Evolutionary conservation across 1,140 invertebrate genomes (phyloP), one percentile per base, ranked within the genome.

Genomic region (Subanguina moxae): DNA sequence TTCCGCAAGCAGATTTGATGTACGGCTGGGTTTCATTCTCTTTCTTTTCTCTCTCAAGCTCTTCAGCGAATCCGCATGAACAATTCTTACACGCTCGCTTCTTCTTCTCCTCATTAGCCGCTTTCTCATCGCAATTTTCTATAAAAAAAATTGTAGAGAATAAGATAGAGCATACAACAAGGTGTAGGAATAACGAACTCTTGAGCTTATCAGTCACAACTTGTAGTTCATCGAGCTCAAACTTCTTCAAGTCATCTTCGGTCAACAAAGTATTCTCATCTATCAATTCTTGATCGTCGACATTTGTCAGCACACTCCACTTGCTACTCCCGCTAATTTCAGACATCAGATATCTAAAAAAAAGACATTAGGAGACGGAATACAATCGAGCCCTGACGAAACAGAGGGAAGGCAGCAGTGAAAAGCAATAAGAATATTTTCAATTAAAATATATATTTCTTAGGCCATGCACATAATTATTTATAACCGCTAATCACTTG

Each of bases 51-150:
- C 27, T 61, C 73, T 94, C 83, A 28, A 38, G 25, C 25, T 46
- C 56, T 48, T 76, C 75, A 30, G 94, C 94, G 65, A 99, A 85
- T 1, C 96, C 96, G 86, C 96, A 99, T 3, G 89, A 88, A 82
- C 96, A 99, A 83, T 98, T 91, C 78, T 97, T 97, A 81, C 96
- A 99, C 0, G 96, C 94, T 83, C 96, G 96, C 57, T 91, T 87
- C 84, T 94, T 93, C 79, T 81, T 78, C 28, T 45, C 0, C 15
- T n/a, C n/a, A n/a, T 65, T 42, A 9, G 17, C 70, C 28, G 72
- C 74, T 8, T 64, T 70, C 59, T 32, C n/a, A 45, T 28, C 57
- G 11, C 21, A 5, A 64, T 1, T 64, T 38, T n/a, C n/a, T n/a
- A n/a, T 38, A 5, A 38, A 38, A 38, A 38, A 27, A 64, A 0